Evolutionary conservation across 2,113 vertebrate genomes (phyloP).

Genomic region (Condylura cristata): DNA sequence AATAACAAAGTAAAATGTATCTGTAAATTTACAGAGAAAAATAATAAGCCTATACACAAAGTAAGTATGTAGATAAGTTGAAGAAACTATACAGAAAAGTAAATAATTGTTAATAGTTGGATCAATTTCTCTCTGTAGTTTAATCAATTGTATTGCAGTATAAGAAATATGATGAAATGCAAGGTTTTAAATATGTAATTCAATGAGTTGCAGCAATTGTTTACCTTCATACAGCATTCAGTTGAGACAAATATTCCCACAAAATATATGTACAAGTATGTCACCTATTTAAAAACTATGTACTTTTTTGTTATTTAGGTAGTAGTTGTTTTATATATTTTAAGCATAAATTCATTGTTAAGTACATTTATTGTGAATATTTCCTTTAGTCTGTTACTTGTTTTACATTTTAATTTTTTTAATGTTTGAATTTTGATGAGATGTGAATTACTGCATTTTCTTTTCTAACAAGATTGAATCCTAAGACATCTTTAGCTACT

Average conservation of each 20-base stretch:
- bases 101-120: background rate
- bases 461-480: background rate
- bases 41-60: background rate
- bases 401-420: background rate
- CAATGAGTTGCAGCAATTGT: background rate
- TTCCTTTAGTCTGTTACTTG: background rate
- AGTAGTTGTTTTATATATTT: background rate
- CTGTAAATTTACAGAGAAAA: background rate
- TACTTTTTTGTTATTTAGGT: background rate
- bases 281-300: background rate
- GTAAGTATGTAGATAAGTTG: background rate
- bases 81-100: background rate
- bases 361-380: background rate
- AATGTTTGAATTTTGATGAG: background rate
- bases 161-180: background rate
- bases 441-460: background rate
- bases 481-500: background rate
- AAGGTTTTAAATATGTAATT: background rate
- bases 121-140: background rate
- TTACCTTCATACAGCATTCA: background rate
- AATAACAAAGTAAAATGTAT: background rate
- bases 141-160: background rate
- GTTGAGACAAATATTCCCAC: background rate
- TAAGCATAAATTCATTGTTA: background rate
- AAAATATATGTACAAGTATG: background rate